phyloP scores from a whole-genome alignment of 2,113 vertebrate species.

The Eupsittula cactorum region DNA sequence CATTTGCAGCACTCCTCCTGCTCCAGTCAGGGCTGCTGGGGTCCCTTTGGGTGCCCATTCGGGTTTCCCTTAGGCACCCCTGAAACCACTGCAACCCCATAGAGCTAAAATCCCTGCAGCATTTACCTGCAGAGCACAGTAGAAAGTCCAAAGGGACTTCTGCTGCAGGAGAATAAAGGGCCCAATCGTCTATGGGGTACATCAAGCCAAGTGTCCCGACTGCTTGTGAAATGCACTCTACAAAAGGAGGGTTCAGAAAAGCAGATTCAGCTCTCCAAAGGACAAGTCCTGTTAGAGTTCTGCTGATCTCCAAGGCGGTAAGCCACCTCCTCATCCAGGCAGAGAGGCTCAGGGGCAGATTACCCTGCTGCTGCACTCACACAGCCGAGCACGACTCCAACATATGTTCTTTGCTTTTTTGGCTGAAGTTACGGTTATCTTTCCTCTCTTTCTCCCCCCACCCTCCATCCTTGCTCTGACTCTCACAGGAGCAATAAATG shows the following conservation, averaged over 20 bases:
- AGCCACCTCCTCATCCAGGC: not conserved
- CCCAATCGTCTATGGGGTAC: not conserved
- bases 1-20: not conserved
- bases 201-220: not conserved
- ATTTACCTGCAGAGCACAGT: not conserved
- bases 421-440: constrained; percentile 26
- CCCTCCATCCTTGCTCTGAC: not conserved
- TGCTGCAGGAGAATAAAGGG: not conserved
- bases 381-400: not conserved
- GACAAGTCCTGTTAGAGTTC: not conserved
- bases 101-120: not conserved
- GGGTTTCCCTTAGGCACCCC: accelerated
- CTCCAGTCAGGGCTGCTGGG: not conserved
- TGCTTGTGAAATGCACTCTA: not conserved
- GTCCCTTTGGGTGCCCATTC: accelerated
- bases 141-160: not conserved
- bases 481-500: constrained; percentile 71
- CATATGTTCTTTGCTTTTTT: constrained; percentile 53
- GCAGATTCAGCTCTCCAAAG: not conserved
- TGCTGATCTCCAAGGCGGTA: not conserved
- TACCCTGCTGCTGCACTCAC: not conserved
- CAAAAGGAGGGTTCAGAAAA: not conserved
- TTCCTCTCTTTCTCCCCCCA: not conserved
- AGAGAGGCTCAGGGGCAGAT: not conserved
- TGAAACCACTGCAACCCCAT: accelerated